Percentiles rank a stretch among this genome's conserved stretches.
Evolutionary conservation across 2,888 invertebrate genomes (phyloP).

Genomic region (Rhingia rostrata): DNA sequence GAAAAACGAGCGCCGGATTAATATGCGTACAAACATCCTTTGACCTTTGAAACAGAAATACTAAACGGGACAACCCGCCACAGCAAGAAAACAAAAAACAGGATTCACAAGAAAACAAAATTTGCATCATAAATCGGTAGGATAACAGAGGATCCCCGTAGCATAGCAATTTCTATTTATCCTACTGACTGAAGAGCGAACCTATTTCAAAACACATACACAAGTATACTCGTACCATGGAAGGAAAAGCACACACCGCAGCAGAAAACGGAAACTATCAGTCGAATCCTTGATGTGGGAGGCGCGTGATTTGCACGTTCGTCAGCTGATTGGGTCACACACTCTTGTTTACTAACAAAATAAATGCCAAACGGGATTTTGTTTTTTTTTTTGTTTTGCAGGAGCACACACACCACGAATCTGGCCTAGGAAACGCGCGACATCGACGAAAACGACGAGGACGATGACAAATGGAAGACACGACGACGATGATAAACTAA

Average conservation of each 20-base stretch:
- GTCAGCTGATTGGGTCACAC: background rate
- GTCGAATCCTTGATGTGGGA: slow-evolving; percentile 34
- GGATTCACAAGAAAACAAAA: slow-evolving; percentile 4
- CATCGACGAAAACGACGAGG: background rate
- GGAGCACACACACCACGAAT: slow-evolving; percentile 31
- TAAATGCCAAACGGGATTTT: slow-evolving; percentile 34
- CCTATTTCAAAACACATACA: slow-evolving; percentile 25
- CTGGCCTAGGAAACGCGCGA: slow-evolving; percentile 2
- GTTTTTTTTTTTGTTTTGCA: background rate
- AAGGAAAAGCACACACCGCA: slow-evolving; percentile 8
- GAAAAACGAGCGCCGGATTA: slow-evolving; percentile 41
- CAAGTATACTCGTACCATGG: slow-evolving; percentile 40
- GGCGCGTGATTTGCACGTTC: slow-evolving; percentile 30
- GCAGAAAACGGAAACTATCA: slow-evolving; percentile 25
- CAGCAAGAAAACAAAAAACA: slow-evolving; percentile 2
- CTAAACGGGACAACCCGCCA: background rate
- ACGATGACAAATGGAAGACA: slow-evolving; percentile 36
- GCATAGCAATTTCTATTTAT: background rate
- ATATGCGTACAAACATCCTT: slow-evolving; percentile 54
- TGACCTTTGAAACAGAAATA: slow-evolving; percentile 47
- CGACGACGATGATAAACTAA: slow-evolving; percentile 28
- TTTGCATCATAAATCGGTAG: slow-evolving; percentile 60
- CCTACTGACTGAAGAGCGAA: slow-evolving; percentile 53
- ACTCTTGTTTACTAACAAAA: slow-evolving; percentile 67
- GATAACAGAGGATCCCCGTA: slow-evolving; percentile 14